Base-by-base conservation (phyloP, 2,888 invertebrate genomes). In the Opisthograptis luteolata region DNA sequence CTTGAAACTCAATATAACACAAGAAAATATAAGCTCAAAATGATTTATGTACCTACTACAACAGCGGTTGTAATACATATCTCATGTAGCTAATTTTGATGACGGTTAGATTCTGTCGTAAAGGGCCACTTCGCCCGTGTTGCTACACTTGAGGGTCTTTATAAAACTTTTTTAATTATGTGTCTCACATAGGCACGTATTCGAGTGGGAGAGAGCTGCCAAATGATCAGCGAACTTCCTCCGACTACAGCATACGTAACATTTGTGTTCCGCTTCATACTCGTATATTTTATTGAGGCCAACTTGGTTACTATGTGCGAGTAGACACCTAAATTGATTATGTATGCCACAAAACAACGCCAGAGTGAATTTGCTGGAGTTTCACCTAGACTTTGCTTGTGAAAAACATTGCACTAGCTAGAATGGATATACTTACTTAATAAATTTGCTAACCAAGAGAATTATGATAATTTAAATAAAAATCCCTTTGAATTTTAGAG, bases 141-240 rank as follows among this genome's bases (percentile, higher is more conserved):
- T 14, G 1, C 17, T 27, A 1, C 6, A 19, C 9, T 36, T 27
- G 2, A 37, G 13, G 12, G 22, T 15, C 17, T 12, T 9, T 28
- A 49, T 41, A 40, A 32, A 50, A 47, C 39, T 48, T 51, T 53
- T 45, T 52, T 43, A 68, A 66, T 64, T 60, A 73, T 59, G 60
- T 59, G 51, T 45, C 50, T 59, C 56, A 44, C 49, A 64, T 66
- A n/a, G n/a, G n/a, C n/a, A 76, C 76, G 74, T 77, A 78, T 76
- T 76, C 62, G 71, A 81, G 79, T 73, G 67, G 65, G 53, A 56
- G 57, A 55, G 47, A 60, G 58, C 52, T 58, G 69, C 67, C 70
- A 76, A 79, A 77, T 78, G 72, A 76, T 78, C 73, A 71, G 70
- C 62, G 66, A 79, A 77, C 68, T 77, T 70, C 64, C 69, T 73